Base-by-base conservation (phyloP, 2,888 invertebrate species). In the Amorpha juglandis region DNA sequence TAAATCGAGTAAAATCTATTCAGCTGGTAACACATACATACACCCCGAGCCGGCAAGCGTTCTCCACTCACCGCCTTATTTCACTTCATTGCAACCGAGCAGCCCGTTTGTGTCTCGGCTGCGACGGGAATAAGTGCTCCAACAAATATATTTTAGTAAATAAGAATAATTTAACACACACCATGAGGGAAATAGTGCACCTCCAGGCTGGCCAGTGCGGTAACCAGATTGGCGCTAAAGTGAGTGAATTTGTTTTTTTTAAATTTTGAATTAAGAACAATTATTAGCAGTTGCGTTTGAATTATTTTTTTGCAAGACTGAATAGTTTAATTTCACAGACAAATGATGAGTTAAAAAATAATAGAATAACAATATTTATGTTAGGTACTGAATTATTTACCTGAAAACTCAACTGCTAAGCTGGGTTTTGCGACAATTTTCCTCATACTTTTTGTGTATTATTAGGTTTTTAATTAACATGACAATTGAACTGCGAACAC, bases 141-240 rank as follows among this genome's bases (percentile, higher is more conserved):
- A 73, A 68, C 69, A 70, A 71, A 69, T 71, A 72, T 74, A 78
- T 73, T 78, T 76, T 71, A 74, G 72, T 70, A 78, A 79, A 73
- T 78, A 78, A 76, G 71, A 79, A 65, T 71, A 72, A 74, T 70
- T 75, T 80, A 38, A 42, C 58, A 19, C 19, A 58, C 63, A 75
- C 68, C 94, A 88, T 97, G 97, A 95, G 97, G 92, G 97, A 97
- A 94, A 97, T 97, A 82, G 96, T 97, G 82, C 97, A 97, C 81
- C 94, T 97, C 66, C 97, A 97, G 87, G 96, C 96, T 73, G 97
- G 97, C 79, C 97, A 97, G 91, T 97, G 97, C 92, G 97, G 97
- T 67, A 97, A 97, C 94, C 97, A 97, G 93, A 97, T 97, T 79
- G 97, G 97, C 79, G 92, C 94, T 55, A 94, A 93, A 88, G 94